Evolutionary conservation across 2,113 vertebrate species (phyloP).

Genomic region (Phodopus roborovskii): DNA sequence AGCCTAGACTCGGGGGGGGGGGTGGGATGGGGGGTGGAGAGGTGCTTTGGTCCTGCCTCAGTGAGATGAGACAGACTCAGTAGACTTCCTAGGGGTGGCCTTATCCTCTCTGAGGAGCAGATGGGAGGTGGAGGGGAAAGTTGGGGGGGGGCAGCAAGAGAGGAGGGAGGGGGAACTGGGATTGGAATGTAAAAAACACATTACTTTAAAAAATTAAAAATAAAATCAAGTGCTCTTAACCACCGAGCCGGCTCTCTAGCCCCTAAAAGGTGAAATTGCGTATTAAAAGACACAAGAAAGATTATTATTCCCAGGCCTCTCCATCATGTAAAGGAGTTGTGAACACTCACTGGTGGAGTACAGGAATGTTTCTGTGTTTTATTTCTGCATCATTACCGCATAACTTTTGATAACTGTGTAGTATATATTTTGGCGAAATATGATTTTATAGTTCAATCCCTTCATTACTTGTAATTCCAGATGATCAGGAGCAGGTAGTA

Average conservation of each 20-base stretch:
- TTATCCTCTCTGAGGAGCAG: too few species aligned
- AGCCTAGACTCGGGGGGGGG: too few species aligned
- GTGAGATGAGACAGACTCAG: too few species aligned
- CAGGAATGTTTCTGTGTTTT: conserved; percentile 1
- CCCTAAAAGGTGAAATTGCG: not conserved
- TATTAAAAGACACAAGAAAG: not conserved
- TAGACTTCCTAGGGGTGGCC: too few species aligned
- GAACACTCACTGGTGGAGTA: not conserved
- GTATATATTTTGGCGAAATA: not conserved
- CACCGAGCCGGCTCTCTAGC: not conserved
- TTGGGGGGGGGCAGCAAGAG: too few species aligned
- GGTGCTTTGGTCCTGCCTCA: too few species aligned
- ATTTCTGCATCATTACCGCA: not conserved
- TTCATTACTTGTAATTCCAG: not conserved
- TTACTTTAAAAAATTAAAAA: too few species aligned
- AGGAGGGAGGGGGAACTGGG: too few species aligned
- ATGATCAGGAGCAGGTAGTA: not conserved
- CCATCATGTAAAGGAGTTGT: not conserved
- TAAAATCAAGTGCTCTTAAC: not conserved
- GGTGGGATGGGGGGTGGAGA: too few species aligned
- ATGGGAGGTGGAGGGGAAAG: too few species aligned
- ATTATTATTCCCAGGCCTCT: not conserved
- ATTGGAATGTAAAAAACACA: too few species aligned
- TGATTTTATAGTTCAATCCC: not conserved
- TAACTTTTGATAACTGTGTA: not conserved